Conservation (phyloP, 2,888 invertebrate genomes). For the Allacma fusca region DNA sequence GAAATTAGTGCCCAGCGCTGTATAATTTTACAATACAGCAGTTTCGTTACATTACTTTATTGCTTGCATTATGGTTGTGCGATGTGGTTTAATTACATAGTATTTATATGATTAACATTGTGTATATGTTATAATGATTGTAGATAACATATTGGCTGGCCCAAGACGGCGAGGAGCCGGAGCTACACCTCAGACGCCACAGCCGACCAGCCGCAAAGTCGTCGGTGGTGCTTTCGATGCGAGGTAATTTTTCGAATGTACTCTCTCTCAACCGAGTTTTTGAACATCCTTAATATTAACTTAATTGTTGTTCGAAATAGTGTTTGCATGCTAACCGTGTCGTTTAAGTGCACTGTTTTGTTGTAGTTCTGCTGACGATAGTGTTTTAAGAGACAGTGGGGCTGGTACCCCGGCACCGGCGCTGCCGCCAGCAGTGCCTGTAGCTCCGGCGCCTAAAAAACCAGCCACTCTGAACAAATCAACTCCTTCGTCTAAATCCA, state of each 20-base stretch:
- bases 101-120: constrained; percentile 7
- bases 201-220: constrained; percentile 24
- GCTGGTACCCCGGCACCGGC: constrained; percentile 31
- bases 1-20: not conserved
- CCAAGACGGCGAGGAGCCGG: constrained; percentile 50
- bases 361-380: constrained; percentile 37
- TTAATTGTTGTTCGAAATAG: not conserved
- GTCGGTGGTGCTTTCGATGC: constrained; percentile 55
- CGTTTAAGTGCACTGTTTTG: not conserved
- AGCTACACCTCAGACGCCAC: constrained; percentile 17
- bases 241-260: constrained; percentile 34
- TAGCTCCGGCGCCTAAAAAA: not conserved
- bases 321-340: not conserved
- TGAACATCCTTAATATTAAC: too few species aligned
- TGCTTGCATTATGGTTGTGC: too few species aligned
- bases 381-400: constrained; percentile 37
- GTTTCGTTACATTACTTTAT: too few species aligned
- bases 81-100: too few species aligned
- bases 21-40: too few species aligned
- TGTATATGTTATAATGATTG: not conserved
- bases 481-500: not conserved
- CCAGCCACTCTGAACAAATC: not conserved
- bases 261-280: too few species aligned
- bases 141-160: constrained; percentile 54
- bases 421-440: not conserved